Evolutionary conservation across 2,888 invertebrate genomes (phyloP).

Genomic region (Melipona beecheii): DNA sequence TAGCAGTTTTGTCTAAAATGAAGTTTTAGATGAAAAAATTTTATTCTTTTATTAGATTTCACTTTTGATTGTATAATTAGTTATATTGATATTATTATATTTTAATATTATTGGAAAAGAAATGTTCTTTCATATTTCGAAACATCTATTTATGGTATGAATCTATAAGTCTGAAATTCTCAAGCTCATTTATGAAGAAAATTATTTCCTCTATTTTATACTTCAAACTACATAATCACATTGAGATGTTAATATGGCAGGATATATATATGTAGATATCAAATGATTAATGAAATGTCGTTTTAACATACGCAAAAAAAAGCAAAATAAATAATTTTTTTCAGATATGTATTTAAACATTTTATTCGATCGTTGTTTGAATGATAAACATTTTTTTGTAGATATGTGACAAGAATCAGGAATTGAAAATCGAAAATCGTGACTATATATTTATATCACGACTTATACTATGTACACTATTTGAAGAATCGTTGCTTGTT

Average conservation of each 20-base stretch:
- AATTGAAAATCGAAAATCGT: constrained; percentile 10
- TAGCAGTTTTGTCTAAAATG: too few species aligned
- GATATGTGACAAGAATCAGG: neutral
- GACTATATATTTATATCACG: too few species aligned
- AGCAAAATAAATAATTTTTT: neutral
- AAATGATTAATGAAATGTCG: neutral
- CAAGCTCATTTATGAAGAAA: constrained; percentile 2
- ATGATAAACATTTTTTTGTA: neutral
- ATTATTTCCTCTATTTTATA: constrained; percentile 10
- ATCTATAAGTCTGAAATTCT: constrained; percentile 19
- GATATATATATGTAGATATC: neutral
- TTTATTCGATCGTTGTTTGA: neutral
- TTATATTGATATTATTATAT: too few species aligned
- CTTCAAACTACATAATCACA: constrained; percentile 21
- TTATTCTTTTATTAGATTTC: too few species aligned
- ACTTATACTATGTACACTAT: too few species aligned
- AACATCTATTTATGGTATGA: neutral
- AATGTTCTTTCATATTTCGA: constrained; percentile 6
- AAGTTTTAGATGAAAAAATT: too few species aligned
- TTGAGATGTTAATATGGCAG: neutral
- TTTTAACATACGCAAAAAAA: neutral
- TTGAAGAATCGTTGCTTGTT: constrained; percentile 23
- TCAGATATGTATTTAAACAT: neutral
- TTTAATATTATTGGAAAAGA: neutral
- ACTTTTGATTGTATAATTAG: too few species aligned